Base-by-base conservation (phyloP, 2,113 vertebrate species). In the Laterallus jamaicensis region DNA sequence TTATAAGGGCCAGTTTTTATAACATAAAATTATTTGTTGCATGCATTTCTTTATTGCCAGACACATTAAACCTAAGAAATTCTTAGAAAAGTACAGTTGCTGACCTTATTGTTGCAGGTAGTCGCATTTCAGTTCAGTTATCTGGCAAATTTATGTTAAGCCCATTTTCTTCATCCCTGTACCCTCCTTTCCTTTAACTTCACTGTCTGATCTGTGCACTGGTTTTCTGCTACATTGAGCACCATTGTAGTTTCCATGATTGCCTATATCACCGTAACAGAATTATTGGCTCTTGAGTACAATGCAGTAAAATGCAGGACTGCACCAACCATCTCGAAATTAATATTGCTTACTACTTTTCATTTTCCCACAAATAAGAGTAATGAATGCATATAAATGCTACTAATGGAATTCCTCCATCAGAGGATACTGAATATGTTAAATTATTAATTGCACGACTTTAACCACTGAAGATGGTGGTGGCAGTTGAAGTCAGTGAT, bases 211-310 rank as follows among this genome's bases (percentile, higher is more conserved):
- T 93, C 69, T 78, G 81, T 64, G 56, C 50, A 78, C 96, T 94
- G 82, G 82, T 96, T 96, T 97, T 91, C 67, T 67, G 79, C 73
- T 75, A 67, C 85, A 82, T 71, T 95, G 95, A 92, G 32, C 66
- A 82, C 91, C 93, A 95, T 42, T 86, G 24, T 83, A 54, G 29
- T 85, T 96, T 94, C n/a, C 71, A 90, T 97, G 86, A 95, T 95
- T 96, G 77, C 68, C 93, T 96, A 6, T 86, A 96, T 88, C 93
- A 97, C 96, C 88, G 86, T 58, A 88, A 78, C 79, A 95, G 92
- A 95, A 96, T 68, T 86, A 49, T 82, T 81, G 74, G 35, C 60
- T 86, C 60, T 86, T 6, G 3, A 90, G 66, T 15, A 58, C 66
- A 93, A 52, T 39, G 66, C 49, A 94, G 12, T 91, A 90, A 92